Percentiles rank a stretch among this genome's conserved stretches.
Evolutionary conservation across 2,888 invertebrate genomes (phyloP).

Genomic region (Phaedon cochleariae): DNA sequence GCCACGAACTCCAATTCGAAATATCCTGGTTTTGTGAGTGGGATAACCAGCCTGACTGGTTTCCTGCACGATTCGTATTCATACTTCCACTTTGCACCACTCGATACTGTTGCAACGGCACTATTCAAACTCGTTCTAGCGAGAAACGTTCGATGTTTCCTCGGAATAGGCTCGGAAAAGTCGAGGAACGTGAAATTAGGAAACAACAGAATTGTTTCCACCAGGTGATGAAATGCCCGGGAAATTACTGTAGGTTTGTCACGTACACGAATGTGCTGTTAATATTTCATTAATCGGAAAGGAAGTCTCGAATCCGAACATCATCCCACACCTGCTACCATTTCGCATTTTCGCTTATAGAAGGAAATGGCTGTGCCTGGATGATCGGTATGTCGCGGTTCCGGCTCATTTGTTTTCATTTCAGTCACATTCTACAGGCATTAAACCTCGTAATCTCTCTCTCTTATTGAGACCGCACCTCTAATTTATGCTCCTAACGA

Average conservation of each 20-base stretch:
- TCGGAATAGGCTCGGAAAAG: not conserved
- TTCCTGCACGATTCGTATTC: slow-evolving; percentile 22
- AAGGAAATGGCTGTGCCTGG: not conserved
- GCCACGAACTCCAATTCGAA: not conserved
- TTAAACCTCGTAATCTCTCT: not conserved
- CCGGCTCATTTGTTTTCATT: not conserved
- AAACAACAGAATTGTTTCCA: not conserved
- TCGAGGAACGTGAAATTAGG: not conserved
- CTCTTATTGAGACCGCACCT: slow-evolving; percentile 6
- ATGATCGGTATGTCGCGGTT: not conserved
- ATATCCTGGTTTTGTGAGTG: slow-evolving; percentile 21
- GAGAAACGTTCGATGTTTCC: not conserved
- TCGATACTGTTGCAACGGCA: slow-evolving; percentile 8
- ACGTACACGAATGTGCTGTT: too few species aligned
- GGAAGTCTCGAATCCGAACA: not conserved
- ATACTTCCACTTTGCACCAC: slow-evolving; percentile 21
- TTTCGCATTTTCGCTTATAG: not conserved
- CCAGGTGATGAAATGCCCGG: not conserved
- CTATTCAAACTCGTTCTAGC: slow-evolving; percentile 18
- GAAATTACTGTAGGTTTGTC: too few species aligned
- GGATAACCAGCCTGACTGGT: slow-evolving; percentile 31
- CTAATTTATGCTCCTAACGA: slow-evolving; percentile 18
- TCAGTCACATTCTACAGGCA: not conserved
- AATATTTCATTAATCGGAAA: not conserved
- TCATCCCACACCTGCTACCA: not conserved